phyloP scores from a whole-genome alignment of 1,140 invertebrate genomes.

The Chironomus tepperi region DNA sequence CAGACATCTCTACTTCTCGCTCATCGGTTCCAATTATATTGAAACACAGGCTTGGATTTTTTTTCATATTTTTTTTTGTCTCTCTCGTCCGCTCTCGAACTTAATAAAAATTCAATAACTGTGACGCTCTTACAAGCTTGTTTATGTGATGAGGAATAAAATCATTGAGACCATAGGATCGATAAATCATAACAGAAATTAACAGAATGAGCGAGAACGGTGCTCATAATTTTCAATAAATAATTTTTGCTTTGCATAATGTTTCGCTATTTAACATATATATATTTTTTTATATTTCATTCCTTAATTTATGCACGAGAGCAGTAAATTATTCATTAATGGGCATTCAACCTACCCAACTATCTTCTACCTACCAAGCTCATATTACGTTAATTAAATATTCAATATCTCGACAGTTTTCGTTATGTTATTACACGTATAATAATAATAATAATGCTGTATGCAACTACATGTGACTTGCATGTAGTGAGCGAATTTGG shows the following conservation, averaged over 20 bases:
- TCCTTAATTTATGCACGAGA: conserved; percentile 18
- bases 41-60: no score
- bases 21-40: no score
- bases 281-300: no score
- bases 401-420: conserved; percentile 7
- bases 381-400: background rate
- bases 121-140: no score
- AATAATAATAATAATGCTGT: no score
- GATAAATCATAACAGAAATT: conserved; percentile 19
- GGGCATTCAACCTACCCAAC: conserved; percentile 3
- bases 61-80: no score
- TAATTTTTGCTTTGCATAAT: conserved; percentile 14
- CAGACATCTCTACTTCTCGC: no score
- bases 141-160: no score
- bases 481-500: no score
- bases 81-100: no score
- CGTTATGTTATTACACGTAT: background rate
- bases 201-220: background rate
- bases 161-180: background rate
- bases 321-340: conserved; percentile 24
- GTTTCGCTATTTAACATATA: background rate
- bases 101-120: no score
- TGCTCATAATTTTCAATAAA: background rate
- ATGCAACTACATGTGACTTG: no score
- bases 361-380: background rate